Evolutionary conservation across 2,113 vertebrate genomes (phyloP).

Genomic region (Cryptomyrus ogoouensis): DNA sequence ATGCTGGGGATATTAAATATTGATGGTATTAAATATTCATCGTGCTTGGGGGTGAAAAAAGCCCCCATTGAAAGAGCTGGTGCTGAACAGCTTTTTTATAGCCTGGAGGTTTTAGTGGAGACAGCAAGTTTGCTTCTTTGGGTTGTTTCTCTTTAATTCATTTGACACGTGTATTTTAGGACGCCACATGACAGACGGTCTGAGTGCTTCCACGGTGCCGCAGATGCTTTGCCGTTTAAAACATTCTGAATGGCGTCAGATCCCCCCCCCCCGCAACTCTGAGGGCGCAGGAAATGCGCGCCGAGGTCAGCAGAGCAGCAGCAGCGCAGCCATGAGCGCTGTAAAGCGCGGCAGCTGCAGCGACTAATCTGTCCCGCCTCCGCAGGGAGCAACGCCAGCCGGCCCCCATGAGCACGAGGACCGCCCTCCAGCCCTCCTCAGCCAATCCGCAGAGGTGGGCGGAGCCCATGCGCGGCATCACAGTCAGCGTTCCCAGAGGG

Average conservation of each 20-base stretch:
- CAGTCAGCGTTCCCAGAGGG: conserved; percentile 48
- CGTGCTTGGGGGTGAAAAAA: neutral
- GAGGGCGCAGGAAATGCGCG: neutral
- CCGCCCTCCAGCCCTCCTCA: conserved; percentile 44
- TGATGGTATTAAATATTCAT: conserved; percentile 23
- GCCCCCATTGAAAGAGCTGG: neutral
- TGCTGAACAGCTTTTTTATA: neutral
- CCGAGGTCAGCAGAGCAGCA: neutral
- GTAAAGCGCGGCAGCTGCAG: neutral
- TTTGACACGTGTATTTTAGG: neutral
- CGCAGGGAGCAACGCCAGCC: conserved; percentile 33
- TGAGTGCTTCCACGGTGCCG: neutral
- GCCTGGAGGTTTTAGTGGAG: neutral
- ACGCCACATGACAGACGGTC: neutral
- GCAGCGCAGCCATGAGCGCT: neutral
- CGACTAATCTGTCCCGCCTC: neutral
- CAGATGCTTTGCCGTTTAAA: neutral
- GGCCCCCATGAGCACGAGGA: conserved; percentile 57
- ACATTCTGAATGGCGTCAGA: neutral
- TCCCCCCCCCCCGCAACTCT: neutral
- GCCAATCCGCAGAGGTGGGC: conserved; percentile 45
- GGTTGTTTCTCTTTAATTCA: neutral
- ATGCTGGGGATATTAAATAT: neutral
- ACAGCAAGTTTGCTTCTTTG: neutral
- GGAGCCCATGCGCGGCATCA: conserved; percentile 55